Evolutionary conservation across 2,888 invertebrate species (phyloP).

Genomic region (Pterostichus madidus): DNA sequence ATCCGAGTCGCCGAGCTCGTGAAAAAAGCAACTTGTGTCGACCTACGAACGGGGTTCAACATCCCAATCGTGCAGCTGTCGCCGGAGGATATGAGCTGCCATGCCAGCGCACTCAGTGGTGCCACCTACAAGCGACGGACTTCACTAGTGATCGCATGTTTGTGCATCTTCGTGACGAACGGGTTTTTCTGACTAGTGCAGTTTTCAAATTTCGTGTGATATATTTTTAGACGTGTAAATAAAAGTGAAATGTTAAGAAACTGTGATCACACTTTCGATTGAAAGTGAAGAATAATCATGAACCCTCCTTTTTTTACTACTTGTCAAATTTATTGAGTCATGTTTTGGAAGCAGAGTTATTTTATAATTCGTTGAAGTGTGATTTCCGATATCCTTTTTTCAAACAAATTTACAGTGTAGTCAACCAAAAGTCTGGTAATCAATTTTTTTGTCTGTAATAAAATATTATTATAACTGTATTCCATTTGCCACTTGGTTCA

Average conservation of each 20-base stretch:
- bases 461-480: no score
- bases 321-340: neutral
- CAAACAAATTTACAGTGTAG: no score
- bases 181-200: neutral
- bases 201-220: constrained; percentile 45
- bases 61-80: constrained; percentile 86
- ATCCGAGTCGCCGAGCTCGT: constrained; percentile 79
- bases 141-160: constrained; percentile 38
- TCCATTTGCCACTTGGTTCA: no score
- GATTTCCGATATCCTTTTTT: no score
- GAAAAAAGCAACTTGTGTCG: constrained; percentile 85
- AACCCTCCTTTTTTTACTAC: constrained; percentile 35
- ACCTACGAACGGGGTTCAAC: constrained; percentile 81
- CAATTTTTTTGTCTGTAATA: no score
- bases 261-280: constrained; percentile 34
- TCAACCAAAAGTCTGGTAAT: no score
- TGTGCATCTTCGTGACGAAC: constrained; percentile 51
- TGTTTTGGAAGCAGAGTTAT: neutral
- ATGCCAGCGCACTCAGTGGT: constrained; percentile 89
- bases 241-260: constrained; percentile 59
- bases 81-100: constrained; percentile 90
- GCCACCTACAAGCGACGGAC: constrained; percentile 70
- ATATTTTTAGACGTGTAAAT: constrained; percentile 38
- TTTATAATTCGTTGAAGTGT: neutral
- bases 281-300: constrained; percentile 29